phyloP scores from a whole-genome alignment of 2,113 vertebrate species.

The Indri indri region DNA sequence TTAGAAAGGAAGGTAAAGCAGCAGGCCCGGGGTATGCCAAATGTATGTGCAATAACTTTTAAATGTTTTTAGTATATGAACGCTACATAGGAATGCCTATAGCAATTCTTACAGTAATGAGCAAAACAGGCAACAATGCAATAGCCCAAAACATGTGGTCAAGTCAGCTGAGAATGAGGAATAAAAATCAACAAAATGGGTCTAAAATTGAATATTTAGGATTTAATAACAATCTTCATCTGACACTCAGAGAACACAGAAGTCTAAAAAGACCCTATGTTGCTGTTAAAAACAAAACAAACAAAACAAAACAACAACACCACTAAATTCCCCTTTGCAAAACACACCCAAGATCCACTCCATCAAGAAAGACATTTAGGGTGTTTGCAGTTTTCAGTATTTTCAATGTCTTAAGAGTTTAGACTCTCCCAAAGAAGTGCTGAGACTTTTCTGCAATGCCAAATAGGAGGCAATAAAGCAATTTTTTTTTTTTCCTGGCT shows the following conservation, averaged over 20 bases:
- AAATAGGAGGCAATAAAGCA: conserved; percentile 75
- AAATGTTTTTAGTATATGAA: neutral
- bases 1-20: conserved; percentile 59
- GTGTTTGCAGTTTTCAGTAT: conserved; percentile 68
- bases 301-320: neutral
- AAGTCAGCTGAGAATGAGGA: neutral
- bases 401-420: conserved; percentile 70
- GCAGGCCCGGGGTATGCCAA: neutral
- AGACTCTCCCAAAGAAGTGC: conserved; percentile 75
- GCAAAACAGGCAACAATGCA: neutral
- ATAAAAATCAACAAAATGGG: neutral
- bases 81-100: neutral
- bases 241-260: neutral
- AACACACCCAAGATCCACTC: conserved; percentile 75
- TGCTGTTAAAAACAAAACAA: conserved; percentile 59
- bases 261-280: conserved; percentile 30
- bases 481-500: conserved; percentile 71
- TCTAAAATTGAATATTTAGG: neutral
- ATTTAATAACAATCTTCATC: conserved; percentile 49
- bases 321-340: conserved; percentile 59
- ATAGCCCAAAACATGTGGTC: neutral
- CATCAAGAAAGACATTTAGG: conserved; percentile 75
- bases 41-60: neutral
- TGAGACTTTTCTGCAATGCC: conserved; percentile 37
- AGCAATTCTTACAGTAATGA: neutral